phyloP scores from a whole-genome alignment of 2,113 vertebrate genomes.

The Pelodiscus sinensis region DNA sequence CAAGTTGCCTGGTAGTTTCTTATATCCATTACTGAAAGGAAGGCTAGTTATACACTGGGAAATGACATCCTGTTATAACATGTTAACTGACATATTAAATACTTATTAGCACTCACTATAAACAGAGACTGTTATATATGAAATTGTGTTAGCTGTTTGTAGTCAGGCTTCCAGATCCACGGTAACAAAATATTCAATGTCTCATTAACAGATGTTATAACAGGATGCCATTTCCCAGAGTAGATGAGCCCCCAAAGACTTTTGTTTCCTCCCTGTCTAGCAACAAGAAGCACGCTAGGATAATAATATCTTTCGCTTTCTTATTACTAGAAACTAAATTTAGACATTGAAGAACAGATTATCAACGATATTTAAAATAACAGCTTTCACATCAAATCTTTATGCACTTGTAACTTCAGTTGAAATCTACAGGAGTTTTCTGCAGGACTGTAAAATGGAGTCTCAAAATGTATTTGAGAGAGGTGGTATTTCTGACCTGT shows the following conservation, averaged over 20 bases:
- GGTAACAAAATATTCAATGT: background rate
- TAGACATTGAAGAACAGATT: background rate
- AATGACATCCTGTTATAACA: background rate
- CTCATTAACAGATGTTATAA: background rate
- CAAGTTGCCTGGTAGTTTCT: background rate
- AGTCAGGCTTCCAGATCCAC: background rate
- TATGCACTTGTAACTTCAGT: background rate
- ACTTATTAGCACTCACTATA: conserved; percentile 26
- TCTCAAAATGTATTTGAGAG: conserved; percentile 44
- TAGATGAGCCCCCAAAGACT: conserved; percentile 17
- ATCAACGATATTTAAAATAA: background rate
- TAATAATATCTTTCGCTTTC: background rate
- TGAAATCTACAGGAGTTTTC: background rate
- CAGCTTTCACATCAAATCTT: conserved; percentile 19
- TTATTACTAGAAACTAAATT: background rate
- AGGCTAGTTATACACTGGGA: background rate
- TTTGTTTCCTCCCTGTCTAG: background rate
- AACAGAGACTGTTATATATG: background rate
- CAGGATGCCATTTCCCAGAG: background rate
- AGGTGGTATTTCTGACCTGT: conserved; percentile 26
- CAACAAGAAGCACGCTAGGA: conserved; percentile 31
- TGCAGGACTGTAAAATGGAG: conserved; percentile 23
- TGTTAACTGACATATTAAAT: background rate
- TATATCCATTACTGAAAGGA: too few relatives aligned
- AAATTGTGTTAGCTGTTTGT: background rate